Evolutionary conservation across 2,888 invertebrate genomes (phyloP), one percentile per base, ranked within the genome.

Genomic region (Polydrusus tereticollis): DNA sequence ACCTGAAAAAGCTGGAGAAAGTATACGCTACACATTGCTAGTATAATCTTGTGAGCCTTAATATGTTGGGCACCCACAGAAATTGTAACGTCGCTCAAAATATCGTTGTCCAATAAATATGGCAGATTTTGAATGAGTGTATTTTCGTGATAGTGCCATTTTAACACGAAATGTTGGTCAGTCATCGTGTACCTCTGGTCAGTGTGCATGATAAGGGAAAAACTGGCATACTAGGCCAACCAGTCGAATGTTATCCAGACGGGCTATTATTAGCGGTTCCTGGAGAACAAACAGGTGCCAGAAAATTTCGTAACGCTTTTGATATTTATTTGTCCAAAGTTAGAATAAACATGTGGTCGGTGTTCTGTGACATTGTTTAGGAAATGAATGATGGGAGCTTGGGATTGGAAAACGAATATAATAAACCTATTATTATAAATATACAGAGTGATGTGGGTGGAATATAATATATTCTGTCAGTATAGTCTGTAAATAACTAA

Each of bases 1-100:
- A 93, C 93, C 91, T 93, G 93, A 87, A 96, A 95, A 75, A 96
- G 87, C 81, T 95, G 94, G 80, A 94, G 92, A 85, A 96, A 96
- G 87, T 96, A 96, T 78, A 93, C 92, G 86, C 96, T 96, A 86
- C 96, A 96, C 75, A 95, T 94, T 23, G 96, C 96, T 68, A 96
- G 87, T 60, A 96, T 93, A 62, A 96, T 90, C 80, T 92, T 90
- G 85, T 96, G 96, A 0, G 96, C 96, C 80, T 92, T 92, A 77
- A 96, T 87, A n/a, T 92, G 91, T 73, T 93, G 91, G 20, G 94
- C 94, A 78, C 93, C 94, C 4, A 95, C 95, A 76, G 94, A 94
- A 55, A 96, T 87, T 10, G 95, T 96, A 58, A 96, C 94, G 85
- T 96, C 95, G 66, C 95, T 93, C 80, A 95, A 88, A 84, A 94